phyloP scores from a whole-genome alignment of 2,888 invertebrate species.

The Netelia virgata region DNA sequence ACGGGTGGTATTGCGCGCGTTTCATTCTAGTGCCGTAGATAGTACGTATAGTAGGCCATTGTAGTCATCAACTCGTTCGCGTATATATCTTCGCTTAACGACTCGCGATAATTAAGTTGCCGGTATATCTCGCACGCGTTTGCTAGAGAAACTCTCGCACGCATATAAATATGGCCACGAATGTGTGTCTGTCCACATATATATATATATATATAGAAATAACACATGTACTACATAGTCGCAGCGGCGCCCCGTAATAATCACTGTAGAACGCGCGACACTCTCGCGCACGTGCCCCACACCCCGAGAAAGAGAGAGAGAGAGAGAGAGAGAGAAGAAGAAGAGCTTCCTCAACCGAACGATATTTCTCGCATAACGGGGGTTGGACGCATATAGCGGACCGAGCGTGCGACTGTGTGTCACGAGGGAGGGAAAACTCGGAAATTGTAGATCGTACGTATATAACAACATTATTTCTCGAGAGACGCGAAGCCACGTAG shows the following conservation, averaged over 20 bases:
- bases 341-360: slow-evolving; percentile 50
- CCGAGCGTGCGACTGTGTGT: slow-evolving; percentile 68
- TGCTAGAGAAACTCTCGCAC: slow-evolving; percentile 15
- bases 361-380: slow-evolving; percentile 46
- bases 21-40: slow-evolving; percentile 20
- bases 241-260: slow-evolving; percentile 63
- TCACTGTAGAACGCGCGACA: slow-evolving; percentile 60
- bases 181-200: background rate
- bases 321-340: slow-evolving; percentile 30
- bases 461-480: slow-evolving; percentile 42
- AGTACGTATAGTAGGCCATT: slow-evolving; percentile 34
- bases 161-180: slow-evolving; percentile 14
- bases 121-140: slow-evolving; percentile 52
- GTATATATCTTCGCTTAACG: slow-evolving; percentile 65
- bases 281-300: slow-evolving; percentile 59
- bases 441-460: slow-evolving; percentile 45
- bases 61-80: slow-evolving; percentile 18
- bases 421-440: slow-evolving; percentile 64
- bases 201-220: background rate
- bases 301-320: background rate
- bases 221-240: background rate
- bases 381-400: slow-evolving; percentile 24
- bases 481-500: slow-evolving; percentile 14
- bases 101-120: slow-evolving; percentile 67
- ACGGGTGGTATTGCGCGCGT: background rate